A percentile compares a stretch with the other conserved stretches of the same genome.
phyloP scores from a whole-genome alignment of 2,888 invertebrate species.

The Ferrisia virgata region DNA sequence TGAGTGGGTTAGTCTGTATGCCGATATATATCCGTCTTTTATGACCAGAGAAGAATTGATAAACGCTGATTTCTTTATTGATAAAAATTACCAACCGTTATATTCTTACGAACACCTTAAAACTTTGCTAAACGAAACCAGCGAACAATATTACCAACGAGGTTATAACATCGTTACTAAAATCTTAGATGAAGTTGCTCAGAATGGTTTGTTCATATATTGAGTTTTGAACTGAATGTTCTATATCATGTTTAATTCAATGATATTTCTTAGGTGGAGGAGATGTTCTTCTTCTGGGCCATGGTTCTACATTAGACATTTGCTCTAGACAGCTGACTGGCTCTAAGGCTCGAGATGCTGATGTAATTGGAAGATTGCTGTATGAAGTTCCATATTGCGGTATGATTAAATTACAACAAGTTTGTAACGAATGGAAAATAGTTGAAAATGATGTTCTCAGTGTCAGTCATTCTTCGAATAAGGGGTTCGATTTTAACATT shows the following conservation, averaged over 20 bases:
- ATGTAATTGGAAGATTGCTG: constrained; percentile 69
- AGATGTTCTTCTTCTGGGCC: constrained; percentile 83
- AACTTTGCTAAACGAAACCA: constrained; percentile 60
- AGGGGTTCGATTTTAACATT: constrained; percentile 75
- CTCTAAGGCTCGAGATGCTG: constrained; percentile 61
- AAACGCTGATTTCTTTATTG: constrained; percentile 72
- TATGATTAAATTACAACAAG: constrained; percentile 56
- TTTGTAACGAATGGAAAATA: constrained; percentile 61
- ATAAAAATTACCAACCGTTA: constrained; percentile 65
- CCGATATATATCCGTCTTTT: constrained; percentile 72
- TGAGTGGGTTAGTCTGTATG: constrained; percentile 91
- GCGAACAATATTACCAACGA: constrained; percentile 66
- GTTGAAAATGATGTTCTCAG: constrained; percentile 78
- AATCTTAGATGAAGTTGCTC: background rate
- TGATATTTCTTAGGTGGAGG: constrained; percentile 57
- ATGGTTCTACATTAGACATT: constrained; percentile 85
- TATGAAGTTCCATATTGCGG: constrained; percentile 82
- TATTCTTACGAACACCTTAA: constrained; percentile 58
- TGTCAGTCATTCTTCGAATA: constrained; percentile 81
- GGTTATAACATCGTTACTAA: constrained; percentile 59
- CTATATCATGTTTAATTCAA: background rate
- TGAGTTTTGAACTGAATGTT: background rate
- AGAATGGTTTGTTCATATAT: background rate
- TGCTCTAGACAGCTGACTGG: constrained; percentile 74
- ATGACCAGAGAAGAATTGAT: constrained; percentile 70